These are phyloP conservation scores for Platycheirus rosarum DNA, from an alignment of 2,888 invertebrate species.

Conservation along the genomic window DNA sequence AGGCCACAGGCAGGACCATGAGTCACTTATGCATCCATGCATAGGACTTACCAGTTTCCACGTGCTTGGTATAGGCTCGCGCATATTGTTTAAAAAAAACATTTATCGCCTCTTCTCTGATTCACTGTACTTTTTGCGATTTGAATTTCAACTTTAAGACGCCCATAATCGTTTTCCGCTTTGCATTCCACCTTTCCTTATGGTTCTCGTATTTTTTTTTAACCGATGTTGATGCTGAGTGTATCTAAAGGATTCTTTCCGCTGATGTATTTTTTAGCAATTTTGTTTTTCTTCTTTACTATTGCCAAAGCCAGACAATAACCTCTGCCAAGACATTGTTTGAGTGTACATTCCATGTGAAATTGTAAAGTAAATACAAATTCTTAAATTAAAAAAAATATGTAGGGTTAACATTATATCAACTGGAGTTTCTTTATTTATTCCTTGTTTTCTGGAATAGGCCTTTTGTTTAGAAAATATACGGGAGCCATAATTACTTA, in stretches of 20 bases:
- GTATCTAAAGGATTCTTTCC: slow-evolving; percentile 55
- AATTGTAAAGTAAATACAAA: slow-evolving; percentile 27
- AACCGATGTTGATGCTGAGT: slow-evolving; percentile 19
- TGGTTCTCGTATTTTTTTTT: neutral
- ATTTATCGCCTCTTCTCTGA: slow-evolving; percentile 26
- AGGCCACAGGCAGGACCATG: slow-evolving; percentile 17
- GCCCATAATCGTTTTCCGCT: slow-evolving; percentile 60
- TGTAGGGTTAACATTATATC: no score
- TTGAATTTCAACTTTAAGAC: slow-evolving; percentile 59
- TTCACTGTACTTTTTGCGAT: slow-evolving; percentile 52
- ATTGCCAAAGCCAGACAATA: slow-evolving; percentile 45
- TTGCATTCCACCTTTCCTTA: slow-evolving; percentile 51
- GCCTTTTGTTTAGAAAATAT: no score
- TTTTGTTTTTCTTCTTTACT: slow-evolving; percentile 22
- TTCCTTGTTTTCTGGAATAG: no score
- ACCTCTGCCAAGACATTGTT: slow-evolving; percentile 51
- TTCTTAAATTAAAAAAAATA: no score
- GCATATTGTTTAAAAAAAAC: neutral
- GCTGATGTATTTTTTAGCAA: neutral
- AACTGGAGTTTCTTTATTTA: no score
- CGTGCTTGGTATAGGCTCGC: slow-evolving; percentile 25
- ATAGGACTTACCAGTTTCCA: slow-evolving; percentile 6
- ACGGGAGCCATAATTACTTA: no score
- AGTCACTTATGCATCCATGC: slow-evolving; percentile 36
- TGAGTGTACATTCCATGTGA: slow-evolving; percentile 60